phyloP scores from a whole-genome alignment of 1,140 invertebrate species.

The Ericerus pela region DNA sequence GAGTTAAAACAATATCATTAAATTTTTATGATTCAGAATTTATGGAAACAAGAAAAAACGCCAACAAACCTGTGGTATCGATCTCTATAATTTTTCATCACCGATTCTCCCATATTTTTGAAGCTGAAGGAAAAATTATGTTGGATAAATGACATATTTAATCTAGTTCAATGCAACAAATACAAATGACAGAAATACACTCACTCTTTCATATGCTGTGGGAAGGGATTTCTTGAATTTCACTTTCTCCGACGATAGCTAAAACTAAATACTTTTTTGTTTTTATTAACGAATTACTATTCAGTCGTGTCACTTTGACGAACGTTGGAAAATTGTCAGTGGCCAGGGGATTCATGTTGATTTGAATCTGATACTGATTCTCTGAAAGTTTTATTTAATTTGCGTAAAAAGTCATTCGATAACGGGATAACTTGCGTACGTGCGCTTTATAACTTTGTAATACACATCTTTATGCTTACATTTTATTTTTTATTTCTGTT shows the following conservation, averaged over 20 bases:
- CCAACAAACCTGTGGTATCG: slow-evolving; percentile 61
- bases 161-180: not conserved
- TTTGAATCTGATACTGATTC: no score
- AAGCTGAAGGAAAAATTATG: slow-evolving; percentile 36
- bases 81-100: slow-evolving; percentile 58
- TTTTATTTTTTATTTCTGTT: no score
- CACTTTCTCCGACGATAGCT: slow-evolving; percentile 75
- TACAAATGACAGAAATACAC: slow-evolving; percentile 14
- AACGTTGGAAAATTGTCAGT: slow-evolving; percentile 82
- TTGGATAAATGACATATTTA: not conserved
- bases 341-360: no score
- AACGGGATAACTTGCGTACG: no score
- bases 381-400: no score
- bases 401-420: no score
- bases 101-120: slow-evolving; percentile 65
- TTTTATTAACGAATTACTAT: slow-evolving; percentile 64
- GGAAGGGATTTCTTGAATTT: slow-evolving; percentile 61
- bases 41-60: no score
- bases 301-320: slow-evolving; percentile 67
- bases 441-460: no score
- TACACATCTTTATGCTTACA: no score
- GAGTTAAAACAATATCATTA: no score
- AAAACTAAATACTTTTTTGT: slow-evolving; percentile 77
- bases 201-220: slow-evolving; percentile 55
- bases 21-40: no score